Conservation (phyloP, 37 sponge, comb jelly and placozoan genomes). For the Ephydatia muelleri region DNA sequence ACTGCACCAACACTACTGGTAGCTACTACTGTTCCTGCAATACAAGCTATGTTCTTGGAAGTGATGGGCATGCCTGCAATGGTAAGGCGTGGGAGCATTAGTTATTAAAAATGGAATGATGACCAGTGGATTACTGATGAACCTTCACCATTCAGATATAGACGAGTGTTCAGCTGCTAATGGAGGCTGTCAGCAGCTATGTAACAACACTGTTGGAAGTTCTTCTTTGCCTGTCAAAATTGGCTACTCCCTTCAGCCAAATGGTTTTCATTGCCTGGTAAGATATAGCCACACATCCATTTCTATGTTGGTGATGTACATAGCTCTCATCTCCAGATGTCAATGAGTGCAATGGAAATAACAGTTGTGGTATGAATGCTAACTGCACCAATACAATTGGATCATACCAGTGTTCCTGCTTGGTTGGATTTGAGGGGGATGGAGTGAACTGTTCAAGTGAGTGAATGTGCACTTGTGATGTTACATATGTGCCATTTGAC, state of each 20-base stretch:
- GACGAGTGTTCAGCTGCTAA: constrained; percentile 36
- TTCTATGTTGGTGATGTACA: constrained; percentile 27
- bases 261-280: constrained; percentile 6
- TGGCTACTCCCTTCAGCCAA: constrained; percentile 18
- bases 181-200: constrained; percentile 41
- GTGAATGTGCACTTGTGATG: not conserved
- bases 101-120: not conserved
- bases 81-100: constrained; percentile 9
- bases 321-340: not conserved
- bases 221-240: constrained; percentile 5
- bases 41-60: constrained; percentile 20
- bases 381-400: constrained; percentile 52
- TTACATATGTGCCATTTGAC: not conserved
- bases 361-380: constrained; percentile 24
- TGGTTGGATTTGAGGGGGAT: constrained; percentile 27
- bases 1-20: constrained; percentile 29
- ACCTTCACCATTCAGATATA: constrained; percentile 17
- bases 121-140: not conserved
- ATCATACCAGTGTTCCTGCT: constrained; percentile 30
- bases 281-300: not conserved
- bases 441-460: constrained; percentile 27
- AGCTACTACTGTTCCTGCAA: constrained; percentile 35
- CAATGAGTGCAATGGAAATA: constrained; percentile 8
- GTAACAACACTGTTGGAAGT: constrained; percentile 46
- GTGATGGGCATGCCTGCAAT: constrained; percentile 14